Percentiles rank a stretch among this genome's conserved stretches.
Evolutionary conservation across 2,113 vertebrate species (phyloP).

Genomic region (Nestor notabilis): DNA sequence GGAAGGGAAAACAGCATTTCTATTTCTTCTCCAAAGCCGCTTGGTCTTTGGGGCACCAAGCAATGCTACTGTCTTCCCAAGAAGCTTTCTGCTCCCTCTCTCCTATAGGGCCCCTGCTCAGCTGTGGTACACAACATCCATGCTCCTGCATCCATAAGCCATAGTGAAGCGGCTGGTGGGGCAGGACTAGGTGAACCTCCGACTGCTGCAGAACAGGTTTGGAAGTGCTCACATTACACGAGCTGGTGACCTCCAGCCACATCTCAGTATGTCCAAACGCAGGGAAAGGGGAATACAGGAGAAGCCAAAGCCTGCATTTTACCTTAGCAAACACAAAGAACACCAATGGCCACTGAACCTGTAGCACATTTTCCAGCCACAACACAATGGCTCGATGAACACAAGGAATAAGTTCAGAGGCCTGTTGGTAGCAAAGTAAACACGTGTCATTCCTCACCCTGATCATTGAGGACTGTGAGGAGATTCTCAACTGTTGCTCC

Average conservation of each 20-base stretch:
- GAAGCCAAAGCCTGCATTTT: background rate
- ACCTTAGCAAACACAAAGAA: background rate
- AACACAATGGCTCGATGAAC: background rate
- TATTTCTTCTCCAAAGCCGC: background rate
- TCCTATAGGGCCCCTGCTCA: background rate
- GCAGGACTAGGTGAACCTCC: background rate
- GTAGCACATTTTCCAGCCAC: background rate
- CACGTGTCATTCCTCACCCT: slow-evolving; percentile 78
- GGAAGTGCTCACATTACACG: accelerated
- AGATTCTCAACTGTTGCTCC: slow-evolving; percentile 87
- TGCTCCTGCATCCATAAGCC: accelerated
- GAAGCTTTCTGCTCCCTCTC: background rate
- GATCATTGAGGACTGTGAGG: slow-evolving; percentile 78
- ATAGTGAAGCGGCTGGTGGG: background rate
- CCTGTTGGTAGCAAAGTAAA: background rate
- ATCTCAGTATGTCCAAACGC: accelerated
- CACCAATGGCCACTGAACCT: background rate
- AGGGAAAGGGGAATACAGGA: background rate
- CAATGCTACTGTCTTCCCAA: background rate
- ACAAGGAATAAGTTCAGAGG: background rate
- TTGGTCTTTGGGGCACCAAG: background rate
- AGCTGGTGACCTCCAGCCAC: background rate
- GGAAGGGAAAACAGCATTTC: background rate
- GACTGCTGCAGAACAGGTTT: background rate
- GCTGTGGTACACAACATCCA: background rate